Percentiles rank a stretch among this genome's conserved stretches.
phyloP scores from a whole-genome alignment of 2,113 vertebrate genomes.

The Tretioscincus oriximinensis region DNA sequence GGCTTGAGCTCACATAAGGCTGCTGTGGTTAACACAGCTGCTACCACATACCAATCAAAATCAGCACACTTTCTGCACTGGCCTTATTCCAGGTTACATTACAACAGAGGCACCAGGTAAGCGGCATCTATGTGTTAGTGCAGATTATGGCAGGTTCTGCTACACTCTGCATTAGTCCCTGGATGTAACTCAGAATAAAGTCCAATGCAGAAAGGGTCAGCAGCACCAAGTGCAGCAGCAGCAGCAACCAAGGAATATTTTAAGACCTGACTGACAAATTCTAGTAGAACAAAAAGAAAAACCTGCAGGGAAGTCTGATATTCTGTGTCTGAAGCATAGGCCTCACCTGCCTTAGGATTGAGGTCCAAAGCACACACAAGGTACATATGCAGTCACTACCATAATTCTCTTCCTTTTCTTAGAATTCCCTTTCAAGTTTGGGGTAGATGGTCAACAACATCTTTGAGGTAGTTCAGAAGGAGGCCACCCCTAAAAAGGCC shows the following conservation, averaged over 20 bases:
- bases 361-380: too few relatives aligned
- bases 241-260: background rate
- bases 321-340: background rate
- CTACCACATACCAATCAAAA: too few relatives aligned
- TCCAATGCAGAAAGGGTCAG: too few relatives aligned
- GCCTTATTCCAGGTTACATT: too few relatives aligned
- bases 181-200: too few relatives aligned
- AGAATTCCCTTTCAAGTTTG: background rate
- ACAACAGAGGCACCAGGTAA: too few relatives aligned
- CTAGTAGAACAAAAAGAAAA: background rate
- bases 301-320: background rate
- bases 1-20: background rate
- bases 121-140: too few relatives aligned
- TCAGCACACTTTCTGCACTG: background rate
- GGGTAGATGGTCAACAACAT: background rate
- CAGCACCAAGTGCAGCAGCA: background rate
- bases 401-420: background rate
- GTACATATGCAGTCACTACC: background rate
- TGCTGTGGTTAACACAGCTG: background rate
- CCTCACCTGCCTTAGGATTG: background rate
- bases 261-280: background rate
- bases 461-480: background rate
- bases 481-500: too few relatives aligned
- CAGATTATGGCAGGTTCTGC: too few relatives aligned
- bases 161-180: too few relatives aligned